Percentiles rank a stretch among this genome's conserved stretches.
Evolutionary conservation across 2,888 invertebrate genomes (phyloP).

Genomic region (Cheilosia vernalis): DNA sequence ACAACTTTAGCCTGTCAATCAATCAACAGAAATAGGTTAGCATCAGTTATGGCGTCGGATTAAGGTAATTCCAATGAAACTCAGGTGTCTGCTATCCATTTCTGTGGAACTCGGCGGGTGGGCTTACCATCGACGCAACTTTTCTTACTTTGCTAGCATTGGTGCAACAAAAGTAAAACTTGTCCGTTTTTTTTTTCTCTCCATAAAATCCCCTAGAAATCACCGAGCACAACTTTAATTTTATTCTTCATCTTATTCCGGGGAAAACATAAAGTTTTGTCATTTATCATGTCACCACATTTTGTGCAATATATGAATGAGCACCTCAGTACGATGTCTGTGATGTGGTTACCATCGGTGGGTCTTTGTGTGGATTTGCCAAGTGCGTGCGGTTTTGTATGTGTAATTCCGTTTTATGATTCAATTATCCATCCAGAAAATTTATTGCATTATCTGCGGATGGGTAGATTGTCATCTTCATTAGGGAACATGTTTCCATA

Average conservation of each 20-base stretch:
- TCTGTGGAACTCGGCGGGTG: conserved; percentile 5
- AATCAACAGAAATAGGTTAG: no score
- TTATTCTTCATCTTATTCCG: conserved; percentile 33
- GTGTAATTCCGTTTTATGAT: conserved; percentile 58
- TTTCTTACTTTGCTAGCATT: background rate
- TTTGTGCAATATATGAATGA: conserved; percentile 16
- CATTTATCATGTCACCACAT: conserved; percentile 74
- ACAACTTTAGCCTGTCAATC: background rate
- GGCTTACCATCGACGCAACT: background rate
- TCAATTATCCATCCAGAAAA: conserved; percentile 51
- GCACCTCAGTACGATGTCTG: background rate
- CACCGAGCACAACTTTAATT: conserved; percentile 19
- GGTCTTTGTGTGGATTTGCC: background rate
- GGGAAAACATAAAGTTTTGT: conserved; percentile 66
- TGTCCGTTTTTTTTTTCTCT: background rate
- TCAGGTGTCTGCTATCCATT: background rate
- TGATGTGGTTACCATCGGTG: conserved; percentile 4
- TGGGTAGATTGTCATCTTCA: background rate
- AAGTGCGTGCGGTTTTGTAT: conserved; percentile 58
- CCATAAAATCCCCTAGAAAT: background rate
- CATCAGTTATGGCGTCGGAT: no score
- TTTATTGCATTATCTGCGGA: conserved; percentile 51
- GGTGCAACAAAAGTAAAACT: conserved; percentile 20
- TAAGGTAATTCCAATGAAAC: background rate
- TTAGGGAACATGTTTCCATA: background rate